phyloP scores from a whole-genome alignment of 92 coral and sea anemone species.

The Epizoanthus illoricatus region DNA sequence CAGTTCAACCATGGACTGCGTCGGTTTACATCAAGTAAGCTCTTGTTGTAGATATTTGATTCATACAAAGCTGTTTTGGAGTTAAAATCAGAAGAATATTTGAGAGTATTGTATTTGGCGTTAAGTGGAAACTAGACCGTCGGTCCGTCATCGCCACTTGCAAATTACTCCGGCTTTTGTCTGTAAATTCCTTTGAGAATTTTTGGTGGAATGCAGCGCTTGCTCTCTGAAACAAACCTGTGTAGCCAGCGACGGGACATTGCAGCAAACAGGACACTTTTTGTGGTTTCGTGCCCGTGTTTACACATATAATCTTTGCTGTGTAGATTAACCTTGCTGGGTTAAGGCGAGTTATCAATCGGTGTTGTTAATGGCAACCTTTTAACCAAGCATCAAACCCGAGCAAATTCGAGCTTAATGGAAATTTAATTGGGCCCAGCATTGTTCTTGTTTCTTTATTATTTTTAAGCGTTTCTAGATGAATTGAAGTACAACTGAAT shows the following conservation, averaged over 20 bases:
- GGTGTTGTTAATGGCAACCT: constrained; percentile 96
- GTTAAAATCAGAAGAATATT: background rate
- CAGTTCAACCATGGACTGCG: constrained; percentile 36
- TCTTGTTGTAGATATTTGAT: constrained; percentile 26
- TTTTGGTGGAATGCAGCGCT: background rate
- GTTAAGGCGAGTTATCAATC: constrained; percentile 61
- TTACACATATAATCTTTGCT: constrained; percentile 5
- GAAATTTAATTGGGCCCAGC: constrained; percentile 97
- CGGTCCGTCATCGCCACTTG: constrained; percentile 34
- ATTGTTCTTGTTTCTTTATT: constrained; percentile 72
- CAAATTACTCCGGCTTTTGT: constrained; percentile 25
- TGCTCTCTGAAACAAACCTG: background rate
- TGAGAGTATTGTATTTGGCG: constrained; percentile 3
- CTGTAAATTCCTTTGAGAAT: constrained; percentile 40
- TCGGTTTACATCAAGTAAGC: constrained; percentile 3
- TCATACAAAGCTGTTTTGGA: constrained; percentile 1
- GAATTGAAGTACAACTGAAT: constrained; percentile 29
- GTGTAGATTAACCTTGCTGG: constrained; percentile 27
- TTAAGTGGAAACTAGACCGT: background rate
- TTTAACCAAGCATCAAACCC: constrained; percentile 91
- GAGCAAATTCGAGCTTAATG: constrained; percentile 92
- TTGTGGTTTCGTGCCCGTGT: constrained; percentile 13
- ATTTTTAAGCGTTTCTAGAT: constrained; percentile 74
- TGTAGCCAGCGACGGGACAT: background rate
- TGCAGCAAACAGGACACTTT: background rate